Base-by-base conservation (phyloP, 1,140 invertebrate species). In the Geopemphigus sp. region DNA sequence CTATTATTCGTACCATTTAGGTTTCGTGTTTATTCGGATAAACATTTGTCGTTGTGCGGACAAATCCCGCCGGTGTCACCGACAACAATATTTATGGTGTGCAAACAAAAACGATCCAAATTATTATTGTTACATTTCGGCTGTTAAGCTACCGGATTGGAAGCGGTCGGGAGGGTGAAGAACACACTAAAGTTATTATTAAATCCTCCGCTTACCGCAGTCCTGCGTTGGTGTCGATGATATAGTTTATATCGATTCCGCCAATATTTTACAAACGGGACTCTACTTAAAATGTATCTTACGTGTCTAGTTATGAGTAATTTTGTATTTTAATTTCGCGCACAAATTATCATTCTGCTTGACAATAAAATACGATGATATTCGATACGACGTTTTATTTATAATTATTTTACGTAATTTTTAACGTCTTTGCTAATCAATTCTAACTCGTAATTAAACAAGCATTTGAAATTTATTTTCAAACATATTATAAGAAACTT, bases 1-100 rank as follows among this genome's bases (percentile, higher is more conserved):
- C 70, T 73, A 54, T 73, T 53, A 26, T 73, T 45, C 54, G 26
- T n/a, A 12, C 73, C 26, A 76, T 76, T 76, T 32, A 22, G 29
- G 32, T 76, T 39, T 59, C 32, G 56, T 76, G 32, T 76, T 76
- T 59, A 59, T 76, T 45, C 73, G 54, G 56, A 76, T 57, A 73
- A 73, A 57, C 70, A 73, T 56, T 73, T 73, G 70, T 73, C 50
- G 53, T 29, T n/a, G n/a, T n/a, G 19, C 70, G 56, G 70, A 73
- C 70, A 73, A 73, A 73, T 73, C 70, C n/a, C 54, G 17, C 17
- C 22, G 50, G 50, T 73, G 70, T 56, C 70, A 73, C 29, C 14
- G 54, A 56, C 29, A 19, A 73, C 70, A 73, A 73, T 73, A 73
- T 73, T 73, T 73, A 73, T 73, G 26, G 70, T 73, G 12, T 32